A percentile compares a stretch with the other conserved stretches of the same genome.
Evolutionary conservation across 2,888 invertebrate species (phyloP).

Genomic region (Euspilapteryx auroguttella): DNA sequence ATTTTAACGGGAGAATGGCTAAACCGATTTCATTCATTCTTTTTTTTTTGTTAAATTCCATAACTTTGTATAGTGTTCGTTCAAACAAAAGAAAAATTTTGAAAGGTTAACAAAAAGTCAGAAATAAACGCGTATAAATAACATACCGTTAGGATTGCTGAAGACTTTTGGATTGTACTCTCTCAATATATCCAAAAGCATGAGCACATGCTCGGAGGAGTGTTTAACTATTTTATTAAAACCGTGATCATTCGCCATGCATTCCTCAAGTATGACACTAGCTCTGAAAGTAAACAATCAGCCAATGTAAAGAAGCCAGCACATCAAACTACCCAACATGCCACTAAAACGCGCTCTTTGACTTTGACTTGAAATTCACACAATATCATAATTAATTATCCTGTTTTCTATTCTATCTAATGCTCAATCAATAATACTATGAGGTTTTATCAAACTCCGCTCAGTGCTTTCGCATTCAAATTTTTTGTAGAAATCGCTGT

Average conservation of each 20-base stretch:
- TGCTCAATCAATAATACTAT: not conserved
- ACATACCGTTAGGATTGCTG: conserved; percentile 6
- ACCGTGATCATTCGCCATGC: conserved; percentile 40
- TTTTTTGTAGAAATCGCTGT: no score
- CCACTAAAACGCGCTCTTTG: no score
- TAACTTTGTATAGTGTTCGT: no score
- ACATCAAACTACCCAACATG: no score
- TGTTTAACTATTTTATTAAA: conserved; percentile 52
- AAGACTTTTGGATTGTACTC: conserved; percentile 41
- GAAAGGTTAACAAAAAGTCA: no score
- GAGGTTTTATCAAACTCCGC: not conserved
- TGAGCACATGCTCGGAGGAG: conserved; percentile 67
- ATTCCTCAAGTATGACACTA: conserved; percentile 48
- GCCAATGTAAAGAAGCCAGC: not conserved
- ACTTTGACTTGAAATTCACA: not conserved
- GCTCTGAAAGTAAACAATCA: conserved; percentile 21
- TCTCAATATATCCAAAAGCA: conserved; percentile 64
- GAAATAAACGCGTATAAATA: no score
- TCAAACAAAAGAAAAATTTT: no score
- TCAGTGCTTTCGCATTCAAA: not conserved
- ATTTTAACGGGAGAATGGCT: no score
- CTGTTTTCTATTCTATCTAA: not conserved
- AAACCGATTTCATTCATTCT: no score
- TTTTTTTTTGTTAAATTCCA: no score
- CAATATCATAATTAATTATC: not conserved